phyloP scores from a whole-genome alignment of 2,113 vertebrate genomes.

The Phaethornis superciliosus region DNA sequence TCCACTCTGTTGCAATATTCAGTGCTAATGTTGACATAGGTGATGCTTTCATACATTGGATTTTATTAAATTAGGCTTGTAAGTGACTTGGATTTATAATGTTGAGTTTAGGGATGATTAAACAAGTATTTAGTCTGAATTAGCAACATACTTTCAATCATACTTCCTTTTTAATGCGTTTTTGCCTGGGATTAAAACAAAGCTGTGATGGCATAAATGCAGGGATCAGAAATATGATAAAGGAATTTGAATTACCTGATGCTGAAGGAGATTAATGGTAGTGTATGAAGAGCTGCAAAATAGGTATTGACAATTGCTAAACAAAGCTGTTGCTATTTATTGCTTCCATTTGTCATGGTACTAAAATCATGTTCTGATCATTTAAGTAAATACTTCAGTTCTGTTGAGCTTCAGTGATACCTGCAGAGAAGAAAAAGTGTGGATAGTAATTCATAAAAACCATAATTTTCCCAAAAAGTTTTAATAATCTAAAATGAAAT shows the following conservation, averaged over 20 bases:
- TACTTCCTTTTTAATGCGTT: background rate
- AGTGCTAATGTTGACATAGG: background rate
- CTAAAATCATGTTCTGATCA: slow-evolving; percentile 7
- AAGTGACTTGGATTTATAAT: background rate
- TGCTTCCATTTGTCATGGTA: slow-evolving; percentile 29
- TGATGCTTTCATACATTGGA: background rate
- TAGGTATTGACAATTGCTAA: background rate
- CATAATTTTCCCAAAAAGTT: slow-evolving; percentile 13
- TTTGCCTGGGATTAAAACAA: slow-evolving; percentile 17
- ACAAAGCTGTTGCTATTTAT: slow-evolving; percentile 26
- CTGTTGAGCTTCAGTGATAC: background rate
- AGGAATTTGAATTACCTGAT: slow-evolving; percentile 10
- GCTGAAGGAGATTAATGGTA: slow-evolving; percentile 13
- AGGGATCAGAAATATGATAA: slow-evolving; percentile 17
- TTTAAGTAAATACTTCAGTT: slow-evolving; percentile 29
- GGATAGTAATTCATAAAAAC: background rate
- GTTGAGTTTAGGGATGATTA: background rate
- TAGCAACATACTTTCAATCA: background rate
- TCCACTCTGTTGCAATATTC: background rate
- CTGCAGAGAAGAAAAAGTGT: background rate
- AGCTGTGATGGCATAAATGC: background rate
- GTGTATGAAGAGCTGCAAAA: slow-evolving; percentile 12
- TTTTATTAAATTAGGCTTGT: background rate
- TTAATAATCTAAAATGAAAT: slow-evolving; percentile 30
- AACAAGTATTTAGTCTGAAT: background rate